phyloP scores from a whole-genome alignment of 30 jellyfish, hydroid and myxozoan genomes.

The Haliclystus octoradiatus region DNA sequence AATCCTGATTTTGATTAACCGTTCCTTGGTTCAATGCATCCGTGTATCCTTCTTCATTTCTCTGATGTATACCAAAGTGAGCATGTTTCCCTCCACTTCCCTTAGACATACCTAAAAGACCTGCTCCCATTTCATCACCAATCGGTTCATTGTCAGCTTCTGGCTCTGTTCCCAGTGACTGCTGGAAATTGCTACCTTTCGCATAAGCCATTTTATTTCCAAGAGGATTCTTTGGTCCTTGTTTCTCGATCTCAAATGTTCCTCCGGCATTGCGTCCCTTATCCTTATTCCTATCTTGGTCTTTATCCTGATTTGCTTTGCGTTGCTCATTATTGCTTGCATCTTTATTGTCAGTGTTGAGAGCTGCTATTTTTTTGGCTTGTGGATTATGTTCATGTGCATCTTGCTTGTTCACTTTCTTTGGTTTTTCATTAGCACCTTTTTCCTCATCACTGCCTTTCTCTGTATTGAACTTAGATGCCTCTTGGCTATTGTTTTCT shows the following conservation, averaged over 20 bases:
- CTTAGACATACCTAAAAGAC: background rate
- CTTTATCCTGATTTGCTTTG: constrained; percentile 1
- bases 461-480: background rate
- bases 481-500: background rate
- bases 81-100: background rate
- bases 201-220: background rate
- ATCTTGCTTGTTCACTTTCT: background rate
- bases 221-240: background rate
- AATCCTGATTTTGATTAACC: background rate
- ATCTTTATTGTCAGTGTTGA: background rate
- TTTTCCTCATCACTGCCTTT: background rate
- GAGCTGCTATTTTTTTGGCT: background rate
- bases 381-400: background rate
- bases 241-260: background rate
- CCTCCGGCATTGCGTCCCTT: background rate
- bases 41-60: no score
- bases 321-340: constrained; percentile 11
- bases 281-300: background rate
- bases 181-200: constrained; percentile 4
- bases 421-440: background rate
- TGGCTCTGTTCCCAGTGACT: constrained; percentile 45
- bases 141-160: constrained; percentile 73
- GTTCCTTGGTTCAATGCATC: background rate
- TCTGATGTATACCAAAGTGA: no score
- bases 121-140: constrained; percentile 17